A percentile compares a stretch with the other conserved stretches of the same genome.
Evolutionary conservation across 1,140 invertebrate species (phyloP).

Genomic region (Whitmania pigra): DNA sequence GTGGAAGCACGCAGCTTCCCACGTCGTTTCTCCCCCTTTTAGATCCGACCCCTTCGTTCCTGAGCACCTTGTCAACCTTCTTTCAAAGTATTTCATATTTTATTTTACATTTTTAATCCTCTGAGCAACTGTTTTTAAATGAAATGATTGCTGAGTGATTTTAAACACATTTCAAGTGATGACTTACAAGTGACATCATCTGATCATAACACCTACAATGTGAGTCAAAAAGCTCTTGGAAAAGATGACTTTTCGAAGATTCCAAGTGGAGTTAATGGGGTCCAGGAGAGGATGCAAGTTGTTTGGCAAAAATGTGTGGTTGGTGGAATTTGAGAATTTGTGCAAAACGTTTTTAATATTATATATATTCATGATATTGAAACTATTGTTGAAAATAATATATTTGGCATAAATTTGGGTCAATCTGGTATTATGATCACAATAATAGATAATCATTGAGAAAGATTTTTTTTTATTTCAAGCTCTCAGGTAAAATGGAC

Average conservation of each 20-base stretch:
- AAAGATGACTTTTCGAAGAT: constrained; percentile 86
- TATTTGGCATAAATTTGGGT: too few relatives aligned
- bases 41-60: constrained; percentile 69
- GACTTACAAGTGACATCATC: constrained; percentile 81
- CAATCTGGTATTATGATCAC: too few relatives aligned
- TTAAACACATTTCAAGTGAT: constrained; percentile 50
- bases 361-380: too few relatives aligned
- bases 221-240: constrained; percentile 79
- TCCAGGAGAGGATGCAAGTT: constrained; percentile 89
- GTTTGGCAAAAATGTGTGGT: constrained; percentile 97
- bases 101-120: not conserved
- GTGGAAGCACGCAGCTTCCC: constrained; percentile 75
- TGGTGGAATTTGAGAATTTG: constrained; percentile 26
- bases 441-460: not conserved
- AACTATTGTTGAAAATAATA: too few relatives aligned
- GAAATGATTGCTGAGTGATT: not conserved
- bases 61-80: constrained; percentile 62
- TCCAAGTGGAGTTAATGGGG: constrained; percentile 93
- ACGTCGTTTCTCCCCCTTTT: constrained; percentile 79
- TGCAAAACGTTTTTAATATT: too few relatives aligned
- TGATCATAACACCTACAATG: constrained; percentile 89
- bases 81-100: constrained; percentile 59
- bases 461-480: not conserved
- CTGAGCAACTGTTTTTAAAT: not conserved
- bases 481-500: constrained; percentile 61